Evolutionary conservation across 2,113 vertebrate genomes (phyloP).

Genomic region (Candoia aspera): DNA sequence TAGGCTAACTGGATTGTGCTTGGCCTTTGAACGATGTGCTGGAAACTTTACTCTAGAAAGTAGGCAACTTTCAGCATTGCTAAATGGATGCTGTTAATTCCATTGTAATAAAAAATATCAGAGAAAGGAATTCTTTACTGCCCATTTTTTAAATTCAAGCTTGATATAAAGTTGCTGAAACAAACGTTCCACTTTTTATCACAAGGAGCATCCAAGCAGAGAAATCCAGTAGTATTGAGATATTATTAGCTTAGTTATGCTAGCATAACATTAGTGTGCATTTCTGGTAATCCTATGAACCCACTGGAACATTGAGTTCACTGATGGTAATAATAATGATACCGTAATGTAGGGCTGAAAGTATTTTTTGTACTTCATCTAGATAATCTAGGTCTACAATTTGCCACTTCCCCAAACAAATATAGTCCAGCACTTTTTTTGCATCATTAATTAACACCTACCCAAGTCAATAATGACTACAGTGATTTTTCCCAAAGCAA

Average conservation of each 20-base stretch:
- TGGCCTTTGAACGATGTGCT: neutral
- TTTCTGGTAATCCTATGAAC: neutral
- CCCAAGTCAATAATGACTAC: neutral
- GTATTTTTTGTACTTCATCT: neutral
- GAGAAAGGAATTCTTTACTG: neutral
- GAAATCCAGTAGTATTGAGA: neutral
- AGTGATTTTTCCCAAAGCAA: neutral
- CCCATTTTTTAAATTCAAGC: neutral
- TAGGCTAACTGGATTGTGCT: neutral
- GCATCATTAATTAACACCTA: accelerated
- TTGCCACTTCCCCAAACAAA: neutral
- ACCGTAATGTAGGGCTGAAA: neutral
- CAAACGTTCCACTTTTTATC: neutral
- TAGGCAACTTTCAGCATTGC: neutral
- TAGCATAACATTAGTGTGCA: neutral
- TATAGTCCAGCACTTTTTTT: neutral
- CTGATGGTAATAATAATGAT: neutral
- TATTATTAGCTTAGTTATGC: neutral
- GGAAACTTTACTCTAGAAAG: neutral
- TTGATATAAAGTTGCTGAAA: neutral
- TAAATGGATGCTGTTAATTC: neutral
- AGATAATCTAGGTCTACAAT: neutral
- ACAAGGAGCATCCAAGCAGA: neutral
- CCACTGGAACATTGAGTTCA: neutral
- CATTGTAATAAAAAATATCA: neutral